Base-by-base conservation (phyloP, 64 coral and sea anemone genomes). In the Trachythela sp. region DNA sequence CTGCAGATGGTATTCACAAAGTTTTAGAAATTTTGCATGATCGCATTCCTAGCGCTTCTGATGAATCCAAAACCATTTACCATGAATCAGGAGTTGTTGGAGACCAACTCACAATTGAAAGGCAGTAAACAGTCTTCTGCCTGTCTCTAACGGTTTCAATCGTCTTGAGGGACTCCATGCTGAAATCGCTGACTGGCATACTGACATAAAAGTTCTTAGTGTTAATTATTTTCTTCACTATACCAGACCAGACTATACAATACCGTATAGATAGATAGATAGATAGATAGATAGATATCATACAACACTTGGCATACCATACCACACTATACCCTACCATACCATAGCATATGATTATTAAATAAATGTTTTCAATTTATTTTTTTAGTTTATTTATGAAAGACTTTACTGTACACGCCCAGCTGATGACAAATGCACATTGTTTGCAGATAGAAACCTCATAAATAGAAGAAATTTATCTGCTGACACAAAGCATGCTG, bases 71-170 rank as follows among this genome's bases (percentile, higher is more conserved):
- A 70, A 70, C 64, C 64, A 70, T 22, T 70, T 70, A 26, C 64
- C 64, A 70, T 17, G 24, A 70, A 17, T 8, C 30, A 8, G 64
- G 64, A 26, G 30, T 89, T 41, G 31, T 58, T 89, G 87, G 87
- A 76, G 87, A 89, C 45, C 87, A 89, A 77, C 70, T 89, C 41
- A 89, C 87, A 40, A 64, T 89, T 72, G 87, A 89, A 77, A 72
- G 75, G 36, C 87, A 70, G 70, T 89, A 17, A 89, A 89, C 75
- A 45, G 68, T 77, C 68, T 89, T 89, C 33, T 72, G 35, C 76
- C 87, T 45, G 48, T 89, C 36, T 39, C 68, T 41, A 89, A 89
- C 51, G 87, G 87, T 72, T 89, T 76, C 32, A 43, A 72, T 22
- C 59, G 87, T 39, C 70, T 89, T 29, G 87, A 89, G 13, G 87